Conservation (phyloP, 2,113 vertebrate species). For the Elachura formosa region DNA sequence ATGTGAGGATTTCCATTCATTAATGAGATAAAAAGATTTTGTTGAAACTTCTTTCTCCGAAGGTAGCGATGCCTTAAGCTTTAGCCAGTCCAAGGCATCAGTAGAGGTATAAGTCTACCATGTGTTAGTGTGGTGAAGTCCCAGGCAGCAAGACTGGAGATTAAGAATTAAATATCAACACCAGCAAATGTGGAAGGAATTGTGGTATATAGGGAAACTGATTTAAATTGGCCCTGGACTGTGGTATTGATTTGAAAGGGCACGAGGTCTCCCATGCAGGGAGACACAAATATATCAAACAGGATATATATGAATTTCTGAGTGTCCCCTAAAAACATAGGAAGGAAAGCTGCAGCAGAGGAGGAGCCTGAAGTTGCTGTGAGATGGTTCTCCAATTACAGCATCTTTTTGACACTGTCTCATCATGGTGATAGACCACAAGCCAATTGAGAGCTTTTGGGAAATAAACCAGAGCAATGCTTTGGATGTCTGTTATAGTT, state of each 20-base stretch:
- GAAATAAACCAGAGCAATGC: neutral
- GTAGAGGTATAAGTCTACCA: neutral
- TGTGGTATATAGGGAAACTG: neutral
- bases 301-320: neutral
- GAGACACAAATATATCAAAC: too few species aligned
- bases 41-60: neutral
- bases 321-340: neutral
- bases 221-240: neutral
- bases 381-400: neutral
- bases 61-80: neutral
- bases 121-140: neutral
- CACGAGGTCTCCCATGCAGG: neutral
- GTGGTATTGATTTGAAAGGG: neutral
- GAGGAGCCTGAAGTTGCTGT: neutral
- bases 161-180: neutral
- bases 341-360: neutral
- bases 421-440: neutral
- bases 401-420: neutral
- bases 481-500: neutral
- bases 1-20: neutral
- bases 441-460: neutral
- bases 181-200: neutral
- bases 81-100: neutral
- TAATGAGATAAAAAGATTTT: neutral
- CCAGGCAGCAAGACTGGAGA: neutral